Percentiles rank a stretch among this genome's conserved stretches.
phyloP scores from a whole-genome alignment of 2,113 vertebrate species.

The Caranx melampygus region DNA sequence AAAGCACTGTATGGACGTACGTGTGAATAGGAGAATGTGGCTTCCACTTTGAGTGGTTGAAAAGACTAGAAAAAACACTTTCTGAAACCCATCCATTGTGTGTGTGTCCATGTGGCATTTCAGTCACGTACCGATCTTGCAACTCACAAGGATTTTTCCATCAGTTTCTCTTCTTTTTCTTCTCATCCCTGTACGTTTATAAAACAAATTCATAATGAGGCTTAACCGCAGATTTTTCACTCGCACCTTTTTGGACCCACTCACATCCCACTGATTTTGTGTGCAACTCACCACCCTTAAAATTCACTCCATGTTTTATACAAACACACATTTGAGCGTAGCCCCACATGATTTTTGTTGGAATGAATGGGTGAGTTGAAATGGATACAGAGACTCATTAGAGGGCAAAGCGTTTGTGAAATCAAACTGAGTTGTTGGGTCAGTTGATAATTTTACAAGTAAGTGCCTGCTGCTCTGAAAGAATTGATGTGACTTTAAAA shows the following conservation, averaged over 20 bases:
- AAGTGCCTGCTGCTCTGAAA: slow-evolving; percentile 3
- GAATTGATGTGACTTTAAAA: background rate
- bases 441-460: slow-evolving; percentile 39
- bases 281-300: background rate
- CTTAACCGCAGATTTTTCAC: background rate
- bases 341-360: background rate
- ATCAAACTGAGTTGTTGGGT: slow-evolving; percentile 14
- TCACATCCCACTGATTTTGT: background rate
- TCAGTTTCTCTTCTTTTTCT: background rate
- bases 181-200: background rate
- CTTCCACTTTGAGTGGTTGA: too few relatives aligned
- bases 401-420: background rate
- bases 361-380: background rate
- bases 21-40: too few relatives aligned
- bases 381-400: background rate
- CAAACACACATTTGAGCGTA: background rate
- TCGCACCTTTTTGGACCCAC: background rate
- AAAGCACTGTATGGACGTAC: too few relatives aligned
- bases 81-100: too few relatives aligned
- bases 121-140: too few relatives aligned
- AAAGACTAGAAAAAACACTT: too few relatives aligned
- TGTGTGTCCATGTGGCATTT: background rate
- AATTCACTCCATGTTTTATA: background rate
- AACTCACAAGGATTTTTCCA: background rate
- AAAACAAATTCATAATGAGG: background rate